Percentiles rank a stretch among this genome's conserved stretches.
Evolutionary conservation across 2,888 invertebrate species (phyloP).

Genomic region (Nomada ferruginata): DNA sequence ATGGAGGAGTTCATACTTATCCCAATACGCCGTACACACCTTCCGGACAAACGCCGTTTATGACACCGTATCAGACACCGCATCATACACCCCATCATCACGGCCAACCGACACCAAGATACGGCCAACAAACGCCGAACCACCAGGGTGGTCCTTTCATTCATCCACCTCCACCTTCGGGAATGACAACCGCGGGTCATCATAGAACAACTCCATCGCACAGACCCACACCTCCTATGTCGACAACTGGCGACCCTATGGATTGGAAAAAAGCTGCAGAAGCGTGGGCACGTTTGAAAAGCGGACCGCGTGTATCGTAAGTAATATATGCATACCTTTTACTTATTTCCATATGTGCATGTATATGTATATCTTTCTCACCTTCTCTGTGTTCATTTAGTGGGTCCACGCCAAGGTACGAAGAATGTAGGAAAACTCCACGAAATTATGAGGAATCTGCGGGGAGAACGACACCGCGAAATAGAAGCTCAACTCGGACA

Average conservation of each 20-base stretch:
- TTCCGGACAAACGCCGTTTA: slow-evolving; percentile 96
- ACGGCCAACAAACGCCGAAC: slow-evolving; percentile 84
- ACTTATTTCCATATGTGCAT: background rate
- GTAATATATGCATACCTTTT: slow-evolving; percentile 40
- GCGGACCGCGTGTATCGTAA: slow-evolving; percentile 79
- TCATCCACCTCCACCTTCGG: slow-evolving; percentile 80
- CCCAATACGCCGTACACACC: slow-evolving; percentile 95
- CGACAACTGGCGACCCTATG: slow-evolving; percentile 86
- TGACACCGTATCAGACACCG: slow-evolving; percentile 95
- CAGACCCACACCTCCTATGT: slow-evolving; percentile 74
- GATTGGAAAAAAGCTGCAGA: slow-evolving; percentile 97
- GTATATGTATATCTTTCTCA: no score
- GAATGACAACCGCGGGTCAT: slow-evolving; percentile 56
- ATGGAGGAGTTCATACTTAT: slow-evolving; percentile 85
- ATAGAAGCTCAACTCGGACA: slow-evolving; percentile 74
- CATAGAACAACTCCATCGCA: slow-evolving; percentile 81
- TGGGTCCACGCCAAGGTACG: slow-evolving; percentile 84
- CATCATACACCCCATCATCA: slow-evolving; percentile 86
- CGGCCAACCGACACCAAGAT: slow-evolving; percentile 76
- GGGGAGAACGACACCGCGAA: slow-evolving; percentile 88
- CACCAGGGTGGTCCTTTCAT: slow-evolving; percentile 84
- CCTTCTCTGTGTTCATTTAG: slow-evolving; percentile 59
- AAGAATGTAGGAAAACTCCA: slow-evolving; percentile 84
- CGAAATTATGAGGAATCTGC: slow-evolving; percentile 85
- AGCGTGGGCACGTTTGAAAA: slow-evolving; percentile 89